Evolutionary conservation across 2,113 vertebrate genomes (phyloP).

Genomic region (Phylloscopus trochiloides): DNA sequence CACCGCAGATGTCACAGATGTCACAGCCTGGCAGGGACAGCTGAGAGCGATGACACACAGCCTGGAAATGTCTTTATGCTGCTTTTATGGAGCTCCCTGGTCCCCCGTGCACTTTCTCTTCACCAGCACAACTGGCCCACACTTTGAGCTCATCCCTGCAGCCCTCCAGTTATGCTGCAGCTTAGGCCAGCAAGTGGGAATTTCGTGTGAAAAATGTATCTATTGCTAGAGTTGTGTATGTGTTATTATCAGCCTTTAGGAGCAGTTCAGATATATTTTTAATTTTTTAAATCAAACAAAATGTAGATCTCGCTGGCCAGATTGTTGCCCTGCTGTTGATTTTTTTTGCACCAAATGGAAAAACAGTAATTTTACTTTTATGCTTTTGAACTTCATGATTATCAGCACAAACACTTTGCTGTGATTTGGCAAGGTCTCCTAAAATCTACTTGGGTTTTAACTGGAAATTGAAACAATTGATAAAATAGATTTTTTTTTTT

Average conservation of each 20-base stretch:
- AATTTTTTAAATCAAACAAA: background rate
- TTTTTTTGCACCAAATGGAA: background rate
- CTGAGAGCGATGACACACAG: conserved; percentile 62
- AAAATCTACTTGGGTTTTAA: background rate
- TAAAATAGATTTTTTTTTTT: background rate
- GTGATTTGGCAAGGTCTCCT: background rate
- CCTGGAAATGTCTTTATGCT: background rate
- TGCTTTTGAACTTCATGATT: background rate
- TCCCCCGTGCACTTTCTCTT: conserved; percentile 37
- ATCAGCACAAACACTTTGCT: background rate
- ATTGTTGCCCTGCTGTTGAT: background rate
- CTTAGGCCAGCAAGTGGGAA: background rate
- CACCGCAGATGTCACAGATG: conserved; percentile 65
- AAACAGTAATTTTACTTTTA: background rate
- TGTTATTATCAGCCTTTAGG: background rate
- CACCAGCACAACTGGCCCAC: background rate
- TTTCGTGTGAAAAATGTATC: background rate
- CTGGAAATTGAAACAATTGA: background rate
- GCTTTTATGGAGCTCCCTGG: conserved; percentile 27
- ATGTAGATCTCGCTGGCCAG: background rate
- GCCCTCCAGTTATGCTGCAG: background rate
- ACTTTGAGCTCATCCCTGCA: background rate
- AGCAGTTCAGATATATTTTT: background rate
- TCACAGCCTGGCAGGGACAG: conserved; percentile 64
- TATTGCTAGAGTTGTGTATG: background rate